Percentiles rank a stretch among this genome's conserved stretches.
Evolutionary conservation across 2,797 vertebrate species (phyloP).

Genomic region (Brachyalestes nurse): DNA sequence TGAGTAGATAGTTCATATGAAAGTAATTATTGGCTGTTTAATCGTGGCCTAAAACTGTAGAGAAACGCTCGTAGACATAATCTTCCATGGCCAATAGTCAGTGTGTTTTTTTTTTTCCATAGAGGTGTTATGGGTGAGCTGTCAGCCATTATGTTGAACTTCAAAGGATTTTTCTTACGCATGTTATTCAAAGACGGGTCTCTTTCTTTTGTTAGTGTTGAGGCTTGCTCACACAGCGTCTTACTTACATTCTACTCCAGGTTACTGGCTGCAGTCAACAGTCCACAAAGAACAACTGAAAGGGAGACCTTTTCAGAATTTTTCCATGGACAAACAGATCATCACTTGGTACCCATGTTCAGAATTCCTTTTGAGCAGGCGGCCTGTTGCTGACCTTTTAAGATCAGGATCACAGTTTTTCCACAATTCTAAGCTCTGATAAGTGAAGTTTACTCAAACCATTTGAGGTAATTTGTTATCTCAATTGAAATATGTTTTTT

Average conservation of each 20-base stretch:
- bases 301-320: background rate
- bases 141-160: slow-evolving; percentile 33
- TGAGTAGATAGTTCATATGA: slow-evolving; percentile 1
- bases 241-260: background rate
- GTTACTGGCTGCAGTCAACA: background rate
- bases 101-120: background rate
- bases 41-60: background rate
- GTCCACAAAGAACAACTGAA: background rate
- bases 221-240: background rate
- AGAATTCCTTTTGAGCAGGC: background rate
- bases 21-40: slow-evolving; percentile 34
- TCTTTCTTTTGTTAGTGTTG: background rate
- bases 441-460: no score
- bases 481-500: no score
- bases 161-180: slow-evolving; percentile 4
- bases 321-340: background rate
- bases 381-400: slow-evolving; percentile 12
- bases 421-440: no score
- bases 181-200: background rate
- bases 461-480: no score
- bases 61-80: slow-evolving; percentile 21
- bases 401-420: background rate
- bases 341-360: slow-evolving; percentile 12
- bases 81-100: slow-evolving; percentile 5
- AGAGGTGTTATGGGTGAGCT: slow-evolving; percentile 5